Evolutionary conservation across 2,888 invertebrate species (phyloP), one percentile per base, ranked within the genome.

Genomic region (Acleris holmiana): DNA sequence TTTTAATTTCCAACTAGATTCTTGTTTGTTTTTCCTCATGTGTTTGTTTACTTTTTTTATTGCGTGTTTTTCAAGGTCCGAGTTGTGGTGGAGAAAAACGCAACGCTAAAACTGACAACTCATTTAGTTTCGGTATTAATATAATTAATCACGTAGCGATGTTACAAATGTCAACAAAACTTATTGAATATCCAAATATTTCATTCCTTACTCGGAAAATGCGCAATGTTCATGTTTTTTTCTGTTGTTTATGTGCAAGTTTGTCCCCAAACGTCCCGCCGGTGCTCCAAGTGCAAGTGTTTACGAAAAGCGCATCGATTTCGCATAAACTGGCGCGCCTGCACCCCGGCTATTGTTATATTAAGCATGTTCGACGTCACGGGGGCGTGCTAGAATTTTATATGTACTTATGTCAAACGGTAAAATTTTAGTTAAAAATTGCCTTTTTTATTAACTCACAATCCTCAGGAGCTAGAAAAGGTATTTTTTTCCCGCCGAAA

Each of bases 301-400:
- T 92, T 91, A 90, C 90, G 88, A 92, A 91, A 91, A 91, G 79
- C 76, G 79, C 92, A 92, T 92, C 91, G 91, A 92, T 92, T 91
- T 91, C 91, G 86, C 92, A 92, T 92, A 91, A 92, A 91, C 78
- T 81, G 83, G 69, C 71, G 68, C 70, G 58, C 53, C 64, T 53
- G 55, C 55, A 55, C 10, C 41, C 41, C 17, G 15, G 17, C 44
- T 44, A 15, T 44, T 13, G 35, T 13, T 35, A 13, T 10, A 35
- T 35, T 35, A 35, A 35, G 44, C 17, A 17, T 44, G 13, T 13
- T 44, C n/a, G 44, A n/a, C 7, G 15, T 44, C 17, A 44, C 44
- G 44, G n/a, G 40, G 44, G 44, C 15, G 44, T 4, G 35, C 35
- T 13, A 35, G 29, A 29, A 29, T 29, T 2, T 13, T 35, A 29